Conservation (phyloP, 2,797 vertebrate species). For the Limnodromus scolopaceus region DNA sequence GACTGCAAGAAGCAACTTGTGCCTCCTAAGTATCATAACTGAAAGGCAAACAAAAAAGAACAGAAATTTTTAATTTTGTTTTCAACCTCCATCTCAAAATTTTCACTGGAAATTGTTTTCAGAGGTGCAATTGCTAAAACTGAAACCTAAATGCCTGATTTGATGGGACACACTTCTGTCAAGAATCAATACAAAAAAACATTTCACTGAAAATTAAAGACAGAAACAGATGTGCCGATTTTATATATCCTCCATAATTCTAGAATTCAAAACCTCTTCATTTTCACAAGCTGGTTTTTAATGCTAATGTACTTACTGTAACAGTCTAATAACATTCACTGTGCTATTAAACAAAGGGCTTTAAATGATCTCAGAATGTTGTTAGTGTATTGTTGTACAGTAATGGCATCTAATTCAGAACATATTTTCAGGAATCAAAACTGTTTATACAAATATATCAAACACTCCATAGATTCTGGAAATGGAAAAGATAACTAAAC, state of each 20-base stretch:
- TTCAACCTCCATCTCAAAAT: neutral
- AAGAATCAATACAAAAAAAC: neutral
- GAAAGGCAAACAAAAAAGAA: neutral
- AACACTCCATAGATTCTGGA: neutral
- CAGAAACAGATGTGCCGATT: neutral
- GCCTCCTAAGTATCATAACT: neutral
- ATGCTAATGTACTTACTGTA: neutral
- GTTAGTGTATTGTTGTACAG: neutral
- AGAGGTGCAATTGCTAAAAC: neutral
- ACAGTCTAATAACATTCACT: neutral
- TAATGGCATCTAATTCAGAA: neutral
- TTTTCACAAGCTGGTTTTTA: neutral
- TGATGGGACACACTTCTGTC: neutral
- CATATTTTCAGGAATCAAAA: neutral
- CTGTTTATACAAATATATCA: conserved; percentile 13
- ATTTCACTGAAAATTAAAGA: neutral
- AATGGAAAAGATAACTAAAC: conserved; percentile 6
- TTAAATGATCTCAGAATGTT: neutral
- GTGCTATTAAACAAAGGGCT: conserved; percentile 10
- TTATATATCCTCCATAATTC: neutral
- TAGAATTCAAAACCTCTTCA: neutral
- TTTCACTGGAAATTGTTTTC: neutral
- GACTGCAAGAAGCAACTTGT: neutral
- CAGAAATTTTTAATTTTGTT: neutral
- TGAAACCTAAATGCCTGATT: neutral